Base-by-base conservation (phyloP, 2,113 vertebrate genomes). In the Pelecanus crispus region DNA sequence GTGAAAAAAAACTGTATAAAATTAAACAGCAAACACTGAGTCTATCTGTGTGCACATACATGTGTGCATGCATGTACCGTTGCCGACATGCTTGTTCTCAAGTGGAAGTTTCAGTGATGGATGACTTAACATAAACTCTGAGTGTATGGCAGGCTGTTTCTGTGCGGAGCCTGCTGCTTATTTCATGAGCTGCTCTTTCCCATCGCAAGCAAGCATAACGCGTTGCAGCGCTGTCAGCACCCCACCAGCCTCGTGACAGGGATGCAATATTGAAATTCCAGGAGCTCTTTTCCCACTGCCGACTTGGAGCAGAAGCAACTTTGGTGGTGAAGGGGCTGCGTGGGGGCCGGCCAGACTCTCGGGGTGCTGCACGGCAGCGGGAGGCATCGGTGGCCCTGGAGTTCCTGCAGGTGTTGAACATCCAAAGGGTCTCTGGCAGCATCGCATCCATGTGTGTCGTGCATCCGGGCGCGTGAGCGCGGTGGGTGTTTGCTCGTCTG, bases 221-320 rank as follows among this genome's bases (percentile, higher is more conserved):
- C 16, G 32, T 87, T 68, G 92, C 94, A 81, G 94, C 31, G 3
- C 90, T 32, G 70, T 68, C 91, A 87, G 95, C 79, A 65, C 61
- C 94, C 94, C 78, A 32, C 86, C 81, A 74, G 75, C 78, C 89
- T 68, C 82, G 14, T 49, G 88, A 59, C 10, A 6, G 90, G 86
- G 63, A 62, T 17, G 82, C 17, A 38, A 86, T 82, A 44, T 6
- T 66, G 97, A 85, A 95, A 98, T 97, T 96, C 93, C 95, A 80
- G 81, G 61, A 87, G 90, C 84, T 86, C 93, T 89, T 97, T 96
- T 87, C 85, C 82, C 78, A 29, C 89, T n/a, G 53, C 7, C 5
- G 56, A 16, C 80, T 63, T 4, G 45, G 93, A 89, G 88, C 66
- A 49, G 74, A 52, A 26, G 24, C 1, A 6, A 12, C 49, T 78